Evolutionary conservation across 2,797 vertebrate genomes (phyloP).

Genomic region (Pseudopleuronectes americanus): DNA sequence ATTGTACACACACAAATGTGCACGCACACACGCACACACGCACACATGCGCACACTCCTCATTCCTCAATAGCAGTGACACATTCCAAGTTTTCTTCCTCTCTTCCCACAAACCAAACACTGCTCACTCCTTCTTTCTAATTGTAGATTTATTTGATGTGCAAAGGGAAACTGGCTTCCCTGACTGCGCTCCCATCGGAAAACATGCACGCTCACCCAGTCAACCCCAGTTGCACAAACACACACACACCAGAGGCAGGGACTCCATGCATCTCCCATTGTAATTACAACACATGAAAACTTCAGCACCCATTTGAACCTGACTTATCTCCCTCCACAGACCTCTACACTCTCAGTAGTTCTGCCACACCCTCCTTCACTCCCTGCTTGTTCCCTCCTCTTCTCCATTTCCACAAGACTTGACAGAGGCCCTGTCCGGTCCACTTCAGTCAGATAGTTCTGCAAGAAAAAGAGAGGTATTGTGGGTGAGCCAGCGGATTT

Average conservation of each 20-base stretch:
- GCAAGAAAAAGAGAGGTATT: constrained; percentile 30
- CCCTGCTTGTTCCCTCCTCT: constrained; percentile 26
- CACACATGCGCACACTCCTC: constrained; percentile 41
- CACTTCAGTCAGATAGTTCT: constrained; percentile 16
- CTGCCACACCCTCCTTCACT: constrained; percentile 36
- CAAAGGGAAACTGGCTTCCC: constrained; percentile 67
- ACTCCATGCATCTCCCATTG: constrained; percentile 59
- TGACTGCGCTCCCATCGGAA: constrained; percentile 70
- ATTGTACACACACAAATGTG: constrained; percentile 35
- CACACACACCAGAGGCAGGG: constrained; percentile 23
- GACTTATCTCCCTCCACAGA: constrained; percentile 65
- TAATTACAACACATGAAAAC: constrained; percentile 67
- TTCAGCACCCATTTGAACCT: constrained; percentile 54
- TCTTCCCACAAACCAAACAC: constrained; percentile 81
- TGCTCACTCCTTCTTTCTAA: constrained; percentile 76
- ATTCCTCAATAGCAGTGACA: constrained; percentile 76
- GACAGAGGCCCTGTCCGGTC: constrained; percentile 39
- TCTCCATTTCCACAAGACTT: constrained; percentile 37
- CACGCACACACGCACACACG: constrained; percentile 23
- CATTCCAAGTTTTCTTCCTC: constrained; percentile 77
- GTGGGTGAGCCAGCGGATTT: constrained; percentile 40
- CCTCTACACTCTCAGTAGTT: constrained; percentile 47
- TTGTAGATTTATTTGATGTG: constrained; percentile 80
- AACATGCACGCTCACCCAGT: constrained; percentile 51
- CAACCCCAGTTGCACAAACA: constrained; percentile 27